Conservation (phyloP, 2,888 invertebrate species). For the Pachydiplax longipennis region DNA sequence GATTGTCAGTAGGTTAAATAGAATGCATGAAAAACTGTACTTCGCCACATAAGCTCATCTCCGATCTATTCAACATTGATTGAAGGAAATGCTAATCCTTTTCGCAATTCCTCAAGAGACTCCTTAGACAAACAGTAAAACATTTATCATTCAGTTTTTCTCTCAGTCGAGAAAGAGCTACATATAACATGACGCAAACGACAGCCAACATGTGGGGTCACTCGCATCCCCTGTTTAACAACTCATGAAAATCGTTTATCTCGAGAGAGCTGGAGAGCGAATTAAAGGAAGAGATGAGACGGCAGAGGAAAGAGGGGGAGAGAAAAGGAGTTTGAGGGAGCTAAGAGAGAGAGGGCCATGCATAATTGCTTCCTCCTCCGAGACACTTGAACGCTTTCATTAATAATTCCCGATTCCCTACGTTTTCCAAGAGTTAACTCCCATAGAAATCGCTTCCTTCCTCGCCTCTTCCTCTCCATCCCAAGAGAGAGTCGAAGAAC, state of each 20-base stretch:
- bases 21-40: no score
- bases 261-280: not conserved
- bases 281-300: not conserved
- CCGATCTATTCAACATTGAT: no score
- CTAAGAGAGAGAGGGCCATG: conserved; percentile 46
- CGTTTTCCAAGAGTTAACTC: conserved; percentile 32
- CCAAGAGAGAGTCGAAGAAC: not conserved
- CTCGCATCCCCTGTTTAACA: not conserved
- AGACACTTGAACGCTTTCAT: conserved; percentile 50
- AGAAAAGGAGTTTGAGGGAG: no score
- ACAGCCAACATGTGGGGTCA: not conserved
- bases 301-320: not conserved
- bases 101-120: no score
- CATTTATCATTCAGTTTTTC: not conserved
- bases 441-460: not conserved
- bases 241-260: not conserved
- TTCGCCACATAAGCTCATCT: no score
- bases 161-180: not conserved
- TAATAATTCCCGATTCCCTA: conserved; percentile 49
- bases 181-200: not conserved
- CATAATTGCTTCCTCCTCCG: conserved; percentile 50
- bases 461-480: conserved; percentile 12
- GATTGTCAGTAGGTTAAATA: no score
- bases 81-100: no score
- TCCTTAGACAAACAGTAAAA: no score